Conservation (phyloP, 1,140 invertebrate species). For the Eumeta japonica region DNA sequence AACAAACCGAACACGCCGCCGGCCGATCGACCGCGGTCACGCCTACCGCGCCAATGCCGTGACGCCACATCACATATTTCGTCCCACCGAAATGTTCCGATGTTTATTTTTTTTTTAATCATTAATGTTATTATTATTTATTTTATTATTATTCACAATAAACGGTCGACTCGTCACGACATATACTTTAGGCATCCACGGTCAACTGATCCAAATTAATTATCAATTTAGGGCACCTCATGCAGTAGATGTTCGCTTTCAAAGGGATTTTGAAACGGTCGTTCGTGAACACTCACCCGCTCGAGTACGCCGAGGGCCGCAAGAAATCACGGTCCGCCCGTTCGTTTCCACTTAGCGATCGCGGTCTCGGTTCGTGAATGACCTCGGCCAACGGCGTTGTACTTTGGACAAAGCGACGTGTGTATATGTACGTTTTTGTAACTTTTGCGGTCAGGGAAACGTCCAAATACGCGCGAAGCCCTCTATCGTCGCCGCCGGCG, state of each 20-base stretch:
- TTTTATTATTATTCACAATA: too few relatives aligned
- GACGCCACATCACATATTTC: too few relatives aligned
- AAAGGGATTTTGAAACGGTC: background rate
- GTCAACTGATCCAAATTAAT: too few relatives aligned
- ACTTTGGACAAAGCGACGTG: constrained; percentile 40
- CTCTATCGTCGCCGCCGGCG: background rate
- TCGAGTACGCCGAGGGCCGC: background rate
- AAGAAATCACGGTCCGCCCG: constrained; percentile 23
- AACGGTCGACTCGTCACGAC: too few relatives aligned
- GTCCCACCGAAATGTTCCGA: too few relatives aligned
- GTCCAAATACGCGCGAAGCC: background rate
- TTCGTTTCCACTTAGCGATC: constrained; percentile 25
- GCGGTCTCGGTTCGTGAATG: constrained; percentile 34
- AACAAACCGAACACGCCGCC: too few relatives aligned
- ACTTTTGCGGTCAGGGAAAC: background rate
- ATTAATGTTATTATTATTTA: too few relatives aligned
- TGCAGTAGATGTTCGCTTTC: background rate
- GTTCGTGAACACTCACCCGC: too few relatives aligned
- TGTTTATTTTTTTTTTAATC: too few relatives aligned
- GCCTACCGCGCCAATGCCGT: too few relatives aligned
- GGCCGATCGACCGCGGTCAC: too few relatives aligned
- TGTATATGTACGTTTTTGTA: background rate
- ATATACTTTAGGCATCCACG: too few relatives aligned
- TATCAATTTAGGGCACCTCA: background rate
- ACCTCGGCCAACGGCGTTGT: constrained; percentile 37